Base-by-base conservation (phyloP, 2,113 vertebrate species). In the Campylomormyrus numenius region DNA sequence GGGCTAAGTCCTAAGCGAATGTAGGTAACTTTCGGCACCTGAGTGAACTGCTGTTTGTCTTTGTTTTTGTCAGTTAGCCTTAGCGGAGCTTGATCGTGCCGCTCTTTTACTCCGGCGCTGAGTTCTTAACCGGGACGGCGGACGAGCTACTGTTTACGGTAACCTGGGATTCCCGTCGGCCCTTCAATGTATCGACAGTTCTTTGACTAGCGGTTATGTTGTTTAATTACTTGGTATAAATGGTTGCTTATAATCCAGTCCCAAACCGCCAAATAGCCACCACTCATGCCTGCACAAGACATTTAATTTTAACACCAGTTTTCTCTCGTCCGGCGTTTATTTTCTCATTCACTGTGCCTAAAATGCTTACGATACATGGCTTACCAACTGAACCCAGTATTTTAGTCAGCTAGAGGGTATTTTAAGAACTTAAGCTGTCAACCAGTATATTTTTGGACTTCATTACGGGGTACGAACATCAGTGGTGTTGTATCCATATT, bases 31-130 rank as follows among this genome's bases (percentile, higher is more conserved):
- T 80, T 27, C 11, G 3, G 35, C 49, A 5, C 77, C 35, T 39
- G 13, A 46, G 31, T 45, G 70, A 35, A 9, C 39, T 58, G 21
- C 42, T 39, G 77, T 85, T 85, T 62, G 77, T 46, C 89, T 85
- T 89, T 89, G 89, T 89, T 84, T 89, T 89, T 89, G 80, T 85
- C 52, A 27, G 77, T 85, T 85, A 89, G 88, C 66, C 45, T 19
- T 35, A 77, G 56, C 87, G 2, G n/a, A 9, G 86, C 2, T 15
- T 88, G 39, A 62, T 45, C 46, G 86, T 70, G 66, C 62, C 62
- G 88, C 53, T 66, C 39, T 88, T 45, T 62, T 56, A 27, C 15
- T 58, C 27, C 8, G 52, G 86, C 52, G 52, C 39, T 21, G 86
- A 17, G 21, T 86, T 52, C 48, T 5, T 31, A 31, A 9, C 45